Conservation (phyloP, 1,140 invertebrate genomes). For the Plutomurus gul region DNA sequence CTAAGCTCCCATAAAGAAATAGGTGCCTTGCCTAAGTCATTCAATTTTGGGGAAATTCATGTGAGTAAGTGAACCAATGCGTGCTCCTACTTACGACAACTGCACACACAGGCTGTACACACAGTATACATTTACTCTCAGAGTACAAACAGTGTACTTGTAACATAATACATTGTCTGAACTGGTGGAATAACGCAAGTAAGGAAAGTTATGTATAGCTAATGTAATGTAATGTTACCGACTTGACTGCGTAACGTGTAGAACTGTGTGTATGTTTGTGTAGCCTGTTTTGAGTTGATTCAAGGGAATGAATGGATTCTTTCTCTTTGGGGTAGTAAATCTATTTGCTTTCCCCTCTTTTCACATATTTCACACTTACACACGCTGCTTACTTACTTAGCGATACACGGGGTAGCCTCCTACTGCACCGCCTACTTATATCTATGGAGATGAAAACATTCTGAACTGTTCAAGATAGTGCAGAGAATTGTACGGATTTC, state of each 20-base stretch:
- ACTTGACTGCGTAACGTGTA: background rate
- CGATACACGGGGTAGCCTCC: no score
- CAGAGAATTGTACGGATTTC: no score
- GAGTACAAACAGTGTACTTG: no score
- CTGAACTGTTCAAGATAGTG: no score
- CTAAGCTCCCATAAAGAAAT: no score
- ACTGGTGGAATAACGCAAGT: background rate
- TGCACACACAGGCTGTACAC: no score
- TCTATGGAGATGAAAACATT: background rate
- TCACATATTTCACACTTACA: constrained; percentile 48
- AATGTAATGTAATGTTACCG: constrained; percentile 10
- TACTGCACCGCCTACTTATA: background rate
- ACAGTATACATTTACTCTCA: no score
- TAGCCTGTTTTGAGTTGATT: background rate
- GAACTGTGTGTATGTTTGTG: background rate
- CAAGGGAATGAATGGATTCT: constrained; percentile 40
- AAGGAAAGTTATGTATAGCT: background rate
- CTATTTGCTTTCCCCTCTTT: constrained; percentile 47
- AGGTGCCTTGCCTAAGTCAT: no score
- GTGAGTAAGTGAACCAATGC: no score
- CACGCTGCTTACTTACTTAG: constrained; percentile 19
- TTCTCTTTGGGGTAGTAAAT: constrained; percentile 49
- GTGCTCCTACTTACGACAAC: no score
- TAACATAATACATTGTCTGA: no score
- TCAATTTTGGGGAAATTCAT: no score